A percentile compares a stretch with the other conserved stretches of the same genome.
Conservation (phyloP, 2,797 vertebrate species). For the Vipera ursinii region DNA sequence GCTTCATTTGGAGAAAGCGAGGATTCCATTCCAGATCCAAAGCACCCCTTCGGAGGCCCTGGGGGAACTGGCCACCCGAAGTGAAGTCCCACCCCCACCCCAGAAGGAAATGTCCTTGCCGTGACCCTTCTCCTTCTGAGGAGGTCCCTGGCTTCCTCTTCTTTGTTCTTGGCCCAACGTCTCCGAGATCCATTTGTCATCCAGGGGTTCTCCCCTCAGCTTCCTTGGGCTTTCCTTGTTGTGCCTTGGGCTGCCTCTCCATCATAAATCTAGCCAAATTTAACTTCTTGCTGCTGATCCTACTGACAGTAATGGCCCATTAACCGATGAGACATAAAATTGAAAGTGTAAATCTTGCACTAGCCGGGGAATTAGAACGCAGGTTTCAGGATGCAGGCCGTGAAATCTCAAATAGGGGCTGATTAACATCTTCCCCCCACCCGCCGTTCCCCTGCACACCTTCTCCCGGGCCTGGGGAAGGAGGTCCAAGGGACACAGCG, state of each 20-base stretch:
- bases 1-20: background rate
- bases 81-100: too few relatives aligned
- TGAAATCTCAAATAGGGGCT: conserved; percentile 45
- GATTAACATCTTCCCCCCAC: conserved; percentile 55
- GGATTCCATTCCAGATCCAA: background rate
- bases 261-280: conserved; percentile 58
- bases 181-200: background rate
- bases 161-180: background rate
- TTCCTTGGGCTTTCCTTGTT: background rate
- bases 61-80: background rate
- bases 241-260: conserved; percentile 36
- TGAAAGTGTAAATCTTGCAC: conserved; percentile 62
- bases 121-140: background rate
- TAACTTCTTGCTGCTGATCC: conserved; percentile 59
- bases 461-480: background rate
- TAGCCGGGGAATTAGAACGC: conserved; percentile 48
- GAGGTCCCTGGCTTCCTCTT: fast-evolving
- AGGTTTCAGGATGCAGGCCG: conserved; percentile 62
- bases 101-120: background rate
- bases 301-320: conserved; percentile 69
- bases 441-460: background rate
- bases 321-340: conserved; percentile 65
- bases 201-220: background rate
- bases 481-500: background rate
- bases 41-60: background rate